Percentiles rank a stretch among this genome's conserved stretches.
phyloP scores from a whole-genome alignment of 2,113 vertebrate genomes.

The Arvicanthis niloticus region DNA sequence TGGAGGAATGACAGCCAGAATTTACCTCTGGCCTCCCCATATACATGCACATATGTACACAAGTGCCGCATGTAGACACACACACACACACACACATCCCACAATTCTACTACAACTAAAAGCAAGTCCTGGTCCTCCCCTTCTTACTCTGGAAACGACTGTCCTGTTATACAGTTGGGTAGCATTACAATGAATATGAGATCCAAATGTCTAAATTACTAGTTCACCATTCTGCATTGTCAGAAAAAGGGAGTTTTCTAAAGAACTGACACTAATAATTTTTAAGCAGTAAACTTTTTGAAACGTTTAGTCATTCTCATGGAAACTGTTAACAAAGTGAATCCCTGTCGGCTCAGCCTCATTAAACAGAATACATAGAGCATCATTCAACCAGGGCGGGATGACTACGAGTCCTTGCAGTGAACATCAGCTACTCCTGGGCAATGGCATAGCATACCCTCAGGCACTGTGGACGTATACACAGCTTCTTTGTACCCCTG shows the following conservation, averaged over 20 bases:
- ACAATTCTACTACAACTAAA: neutral
- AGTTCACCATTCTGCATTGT: neutral
- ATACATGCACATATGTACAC: neutral
- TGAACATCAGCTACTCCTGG: neutral
- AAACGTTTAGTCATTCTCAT: constrained; percentile 52
- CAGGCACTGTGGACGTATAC: neutral
- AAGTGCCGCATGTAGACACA: neutral
- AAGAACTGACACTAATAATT: constrained; percentile 27
- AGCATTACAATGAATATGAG: neutral
- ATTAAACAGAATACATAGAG: constrained; percentile 36
- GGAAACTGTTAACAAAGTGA: constrained; percentile 53
- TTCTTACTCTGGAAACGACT: constrained; percentile 6
- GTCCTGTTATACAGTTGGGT: neutral
- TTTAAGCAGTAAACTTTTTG: constrained; percentile 44
- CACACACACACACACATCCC: neutral
- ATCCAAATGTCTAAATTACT: constrained; percentile 11
- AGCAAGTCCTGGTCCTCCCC: neutral
- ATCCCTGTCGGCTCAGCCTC: constrained; percentile 42
- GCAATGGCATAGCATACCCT: neutral
- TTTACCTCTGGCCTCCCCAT: neutral
- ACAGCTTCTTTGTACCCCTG: neutral
- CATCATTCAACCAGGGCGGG: constrained; percentile 20
- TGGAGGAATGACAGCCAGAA: neutral
- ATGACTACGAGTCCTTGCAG: neutral
- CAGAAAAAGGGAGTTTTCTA: constrained; percentile 42